Percentiles rank a stretch among this genome's conserved stretches.
phyloP scores from a whole-genome alignment of 2,888 invertebrate species.

The Pasiphila rectangulata region DNA sequence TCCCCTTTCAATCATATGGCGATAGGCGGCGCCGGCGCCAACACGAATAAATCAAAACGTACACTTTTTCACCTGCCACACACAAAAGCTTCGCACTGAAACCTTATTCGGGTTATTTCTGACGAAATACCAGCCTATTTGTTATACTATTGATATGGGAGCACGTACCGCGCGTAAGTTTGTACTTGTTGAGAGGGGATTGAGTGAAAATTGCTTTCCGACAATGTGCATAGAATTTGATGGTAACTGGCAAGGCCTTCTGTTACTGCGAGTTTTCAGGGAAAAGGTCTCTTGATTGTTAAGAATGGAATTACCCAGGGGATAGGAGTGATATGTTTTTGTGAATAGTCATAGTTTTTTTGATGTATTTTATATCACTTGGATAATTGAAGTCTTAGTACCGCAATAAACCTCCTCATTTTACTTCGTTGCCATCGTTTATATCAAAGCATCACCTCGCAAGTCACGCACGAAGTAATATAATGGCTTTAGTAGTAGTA shows the following conservation, averaged over 20 bases:
- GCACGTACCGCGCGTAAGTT: conserved; percentile 77
- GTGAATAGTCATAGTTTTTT: conserved; percentile 6
- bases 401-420: too few relatives aligned
- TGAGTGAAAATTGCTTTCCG: conserved; percentile 77
- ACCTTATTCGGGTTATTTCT: conserved; percentile 81
- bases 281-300: conserved; percentile 34
- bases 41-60: conserved; percentile 77
- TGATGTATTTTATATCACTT: too few relatives aligned
- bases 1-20: conserved; percentile 76
- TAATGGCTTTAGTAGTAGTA: too few relatives aligned
- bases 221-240: conserved; percentile 75
- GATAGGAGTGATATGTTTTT: conserved; percentile 21
- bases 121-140: conserved; percentile 81
- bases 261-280: conserved; percentile 34
- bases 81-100: conserved; percentile 78
- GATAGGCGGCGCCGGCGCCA: conserved; percentile 75
- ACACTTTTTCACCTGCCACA: conserved; percentile 81
- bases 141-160: conserved; percentile 79
- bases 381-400: too few relatives aligned
- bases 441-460: too few relatives aligned
- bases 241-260: conserved; percentile 53
- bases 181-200: conserved; percentile 77
- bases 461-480: too few relatives aligned
- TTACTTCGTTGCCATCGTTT: too few relatives aligned
- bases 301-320: conserved; percentile 30